Percentiles rank a stretch among this genome's conserved stretches.
These are phyloP conservation scores for Stegostoma tigrinum DNA, from an alignment of 2,113 vertebrate genomes.

Conservation along the genomic window DNA sequence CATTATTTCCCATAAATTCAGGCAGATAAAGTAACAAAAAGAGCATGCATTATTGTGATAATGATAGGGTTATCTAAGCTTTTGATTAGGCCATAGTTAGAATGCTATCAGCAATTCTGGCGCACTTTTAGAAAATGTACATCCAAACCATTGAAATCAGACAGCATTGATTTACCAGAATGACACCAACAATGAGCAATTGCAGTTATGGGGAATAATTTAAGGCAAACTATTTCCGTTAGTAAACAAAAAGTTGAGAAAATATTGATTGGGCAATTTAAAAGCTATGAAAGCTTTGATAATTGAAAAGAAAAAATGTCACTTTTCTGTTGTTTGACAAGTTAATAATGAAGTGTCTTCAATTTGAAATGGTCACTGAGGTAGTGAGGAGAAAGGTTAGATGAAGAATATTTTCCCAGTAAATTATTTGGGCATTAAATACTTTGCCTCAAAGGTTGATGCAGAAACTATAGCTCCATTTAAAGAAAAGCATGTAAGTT, in stretches of 20 bases:
- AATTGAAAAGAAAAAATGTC: not conserved
- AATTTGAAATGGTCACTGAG: not conserved
- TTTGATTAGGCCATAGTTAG: not conserved
- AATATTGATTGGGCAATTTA: not conserved
- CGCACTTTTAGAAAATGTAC: not conserved
- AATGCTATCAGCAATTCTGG: not conserved
- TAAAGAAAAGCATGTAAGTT: not conserved
- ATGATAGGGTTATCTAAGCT: not conserved
- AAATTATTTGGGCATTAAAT: not conserved
- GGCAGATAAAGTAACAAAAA: not conserved
- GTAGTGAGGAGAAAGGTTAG: not conserved
- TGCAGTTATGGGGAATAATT: not conserved
- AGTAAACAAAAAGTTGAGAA: not conserved
- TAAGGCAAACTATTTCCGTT: not conserved
- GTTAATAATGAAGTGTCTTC: not conserved
- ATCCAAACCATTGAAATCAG: not conserved
- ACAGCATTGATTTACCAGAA: not conserved
- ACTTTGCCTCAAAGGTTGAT: not conserved
- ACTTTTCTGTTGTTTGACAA: not conserved
- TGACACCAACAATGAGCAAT: not conserved
- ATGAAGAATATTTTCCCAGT: not conserved
- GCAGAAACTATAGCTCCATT: not conserved
- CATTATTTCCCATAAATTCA: not conserved
- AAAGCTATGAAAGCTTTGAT: not conserved
- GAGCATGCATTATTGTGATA: not conserved